A percentile compares a stretch with the other conserved stretches of the same genome.
phyloP scores from a whole-genome alignment of 2,113 vertebrate species.

The Hemichromis elongatus region DNA sequence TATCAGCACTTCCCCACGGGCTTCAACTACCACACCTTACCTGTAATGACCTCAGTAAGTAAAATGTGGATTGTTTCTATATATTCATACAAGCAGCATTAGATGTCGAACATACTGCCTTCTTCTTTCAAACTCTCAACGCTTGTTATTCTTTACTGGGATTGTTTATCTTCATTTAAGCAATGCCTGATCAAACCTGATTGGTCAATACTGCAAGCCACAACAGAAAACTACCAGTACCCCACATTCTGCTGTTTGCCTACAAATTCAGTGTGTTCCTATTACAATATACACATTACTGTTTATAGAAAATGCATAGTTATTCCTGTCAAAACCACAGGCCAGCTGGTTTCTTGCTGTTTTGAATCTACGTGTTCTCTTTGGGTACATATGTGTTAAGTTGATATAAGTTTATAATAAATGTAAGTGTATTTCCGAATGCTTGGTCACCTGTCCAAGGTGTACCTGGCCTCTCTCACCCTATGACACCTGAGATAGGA shows the following conservation, averaged over 20 bases:
- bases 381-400: rapidly evolving
- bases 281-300: not conserved
- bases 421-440: not conserved
- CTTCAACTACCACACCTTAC: not conserved
- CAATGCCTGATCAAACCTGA: not conserved
- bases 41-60: not conserved
- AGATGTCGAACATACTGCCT: not conserved
- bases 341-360: not conserved
- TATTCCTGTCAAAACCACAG: not conserved
- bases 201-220: not conserved
- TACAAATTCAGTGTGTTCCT: not conserved
- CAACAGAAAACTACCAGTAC: not conserved
- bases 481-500: not conserved
- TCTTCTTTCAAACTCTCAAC: not conserved
- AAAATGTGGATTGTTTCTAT: not conserved
- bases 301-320: not conserved
- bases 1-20: not conserved
- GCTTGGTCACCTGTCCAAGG: not conserved
- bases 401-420: not conserved
- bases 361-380: not conserved
- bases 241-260: not conserved
- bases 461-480: not conserved
- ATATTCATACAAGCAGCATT: not conserved
- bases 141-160: not conserved
- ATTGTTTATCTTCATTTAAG: not conserved